Conservation (phyloP, 35 echinoderm and acorn worm species). For the Ophiothrix spiculata region DNA sequence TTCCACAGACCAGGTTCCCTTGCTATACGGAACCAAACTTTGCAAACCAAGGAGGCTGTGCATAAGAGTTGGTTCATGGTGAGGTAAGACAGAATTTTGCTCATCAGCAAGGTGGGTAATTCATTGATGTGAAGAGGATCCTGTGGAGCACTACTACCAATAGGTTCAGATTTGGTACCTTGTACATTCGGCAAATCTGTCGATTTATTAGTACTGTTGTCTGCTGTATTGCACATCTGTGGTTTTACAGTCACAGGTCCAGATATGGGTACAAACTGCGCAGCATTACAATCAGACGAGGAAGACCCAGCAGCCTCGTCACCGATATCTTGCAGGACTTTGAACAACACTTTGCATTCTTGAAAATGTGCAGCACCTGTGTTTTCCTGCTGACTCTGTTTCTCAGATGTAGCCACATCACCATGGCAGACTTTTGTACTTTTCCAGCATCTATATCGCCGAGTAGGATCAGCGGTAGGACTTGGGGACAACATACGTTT, state of each 20-base stretch:
- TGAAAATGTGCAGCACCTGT: not conserved
- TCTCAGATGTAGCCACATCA: not conserved
- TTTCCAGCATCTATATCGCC: not conserved
- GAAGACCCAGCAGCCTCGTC: not conserved
- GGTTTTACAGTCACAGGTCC: not conserved
- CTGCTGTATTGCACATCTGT: no score
- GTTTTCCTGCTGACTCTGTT: not conserved
- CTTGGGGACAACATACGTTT: not conserved
- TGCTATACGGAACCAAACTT: constrained; percentile 1
- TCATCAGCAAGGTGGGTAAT: constrained; percentile 12
- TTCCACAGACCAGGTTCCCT: constrained; percentile 31
- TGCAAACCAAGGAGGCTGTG: constrained; percentile 34
- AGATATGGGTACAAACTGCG: not conserved
- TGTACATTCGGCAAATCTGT: no score
- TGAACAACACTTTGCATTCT: not conserved
- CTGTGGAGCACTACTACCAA: no score
- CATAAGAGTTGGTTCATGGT: constrained; percentile 21
- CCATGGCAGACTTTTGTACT: not conserved
- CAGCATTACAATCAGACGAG: not conserved
- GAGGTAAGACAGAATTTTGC: constrained; percentile 27
- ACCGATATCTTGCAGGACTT: not conserved
- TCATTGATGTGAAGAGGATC: constrained; percentile 25
- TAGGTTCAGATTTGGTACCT: no score
- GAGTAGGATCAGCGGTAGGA: not conserved
- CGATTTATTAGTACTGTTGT: no score